A percentile compares a stretch with the other conserved stretches of the same genome.
Evolutionary conservation across 30 jellyfish, hydroid and myxozoan genomes (phyloP).

Genomic region (Mastigias papua): DNA sequence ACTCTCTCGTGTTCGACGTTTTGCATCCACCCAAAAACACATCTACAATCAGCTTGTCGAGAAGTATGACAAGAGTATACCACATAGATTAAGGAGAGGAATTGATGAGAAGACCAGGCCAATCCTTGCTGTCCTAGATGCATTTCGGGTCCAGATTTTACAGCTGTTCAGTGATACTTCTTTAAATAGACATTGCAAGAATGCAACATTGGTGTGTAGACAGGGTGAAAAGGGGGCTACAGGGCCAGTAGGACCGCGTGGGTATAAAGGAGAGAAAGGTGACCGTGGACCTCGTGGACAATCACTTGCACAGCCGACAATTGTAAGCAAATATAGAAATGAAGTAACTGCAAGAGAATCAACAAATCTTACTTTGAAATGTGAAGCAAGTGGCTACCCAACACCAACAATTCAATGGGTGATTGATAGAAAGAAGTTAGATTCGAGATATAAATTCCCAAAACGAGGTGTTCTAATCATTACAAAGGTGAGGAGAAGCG

Average conservation of each 20-base stretch:
- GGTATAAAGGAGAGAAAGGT: slow-evolving; percentile 25
- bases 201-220: slow-evolving; percentile 6
- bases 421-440: not conserved
- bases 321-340: not conserved
- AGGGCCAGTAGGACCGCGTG: slow-evolving; percentile 23
- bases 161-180: not conserved
- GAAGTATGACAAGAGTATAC: too few species aligned
- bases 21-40: too few species aligned
- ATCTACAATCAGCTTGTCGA: too few species aligned
- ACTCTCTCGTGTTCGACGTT: too few species aligned
- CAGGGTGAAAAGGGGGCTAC: slow-evolving; percentile 5
- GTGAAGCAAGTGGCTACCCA: slow-evolving; percentile 46
- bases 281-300: slow-evolving; percentile 21
- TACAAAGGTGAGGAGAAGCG: not conserved
- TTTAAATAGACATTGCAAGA: not conserved
- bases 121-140: not conserved
- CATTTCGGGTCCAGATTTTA: not conserved
- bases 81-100: not conserved
- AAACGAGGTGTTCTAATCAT: slow-evolving; percentile 14
- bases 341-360: not conserved
- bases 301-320: slow-evolving; percentile 19
- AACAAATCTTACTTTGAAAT: not conserved
- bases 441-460: slow-evolving; percentile 26
- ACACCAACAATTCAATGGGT: slow-evolving; percentile 20
- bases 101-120: not conserved